Evolutionary conservation across 2,113 vertebrate genomes (phyloP).

Genomic region (Tangachromis dhanisi): DNA sequence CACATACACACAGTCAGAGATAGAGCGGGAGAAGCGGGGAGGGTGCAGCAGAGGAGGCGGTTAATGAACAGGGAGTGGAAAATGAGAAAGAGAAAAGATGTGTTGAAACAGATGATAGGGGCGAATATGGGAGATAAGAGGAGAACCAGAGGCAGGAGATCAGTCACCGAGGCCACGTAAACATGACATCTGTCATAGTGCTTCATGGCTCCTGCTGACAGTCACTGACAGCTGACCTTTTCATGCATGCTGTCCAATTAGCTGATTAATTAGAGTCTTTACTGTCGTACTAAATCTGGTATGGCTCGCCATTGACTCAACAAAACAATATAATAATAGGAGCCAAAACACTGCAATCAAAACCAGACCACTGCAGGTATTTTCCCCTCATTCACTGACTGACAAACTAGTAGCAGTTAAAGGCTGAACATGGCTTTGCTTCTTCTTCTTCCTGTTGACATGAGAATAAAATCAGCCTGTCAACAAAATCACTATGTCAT

Average conservation of each 20-base stretch:
- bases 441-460: neutral
- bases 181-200: conserved; percentile 54
- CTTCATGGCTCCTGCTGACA: conserved; percentile 31
- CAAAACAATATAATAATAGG: neutral
- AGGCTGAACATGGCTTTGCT: neutral
- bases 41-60: neutral
- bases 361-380: neutral
- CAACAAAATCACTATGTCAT: neutral
- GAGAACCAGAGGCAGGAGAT: neutral
- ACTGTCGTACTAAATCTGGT: conserved; percentile 6
- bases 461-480: neutral
- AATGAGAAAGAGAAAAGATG: neutral
- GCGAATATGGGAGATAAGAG: neutral
- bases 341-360: neutral
- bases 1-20: neutral
- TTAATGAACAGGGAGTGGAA: neutral
- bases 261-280: conserved; percentile 53
- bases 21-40: neutral
- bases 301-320: neutral
- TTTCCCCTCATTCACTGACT: neutral
- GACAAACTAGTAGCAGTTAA: neutral
- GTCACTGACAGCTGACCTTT: conserved; percentile 59
- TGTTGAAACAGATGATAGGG: neutral
- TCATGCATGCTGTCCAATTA: conserved; percentile 53
- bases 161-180: conserved; percentile 37